phyloP scores from a whole-genome alignment of 2,888 invertebrate genomes.

The Tipula confusa region DNA sequence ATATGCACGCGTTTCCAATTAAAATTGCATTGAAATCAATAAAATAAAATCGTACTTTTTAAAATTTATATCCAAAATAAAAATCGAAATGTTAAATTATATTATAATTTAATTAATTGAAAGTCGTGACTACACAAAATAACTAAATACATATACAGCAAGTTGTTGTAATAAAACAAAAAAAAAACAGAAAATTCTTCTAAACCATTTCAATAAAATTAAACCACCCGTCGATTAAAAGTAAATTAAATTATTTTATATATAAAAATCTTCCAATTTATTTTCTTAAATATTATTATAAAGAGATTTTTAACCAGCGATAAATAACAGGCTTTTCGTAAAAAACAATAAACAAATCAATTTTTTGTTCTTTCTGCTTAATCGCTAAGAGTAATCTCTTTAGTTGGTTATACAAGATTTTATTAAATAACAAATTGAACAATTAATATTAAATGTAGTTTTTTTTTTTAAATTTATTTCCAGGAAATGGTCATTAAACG shows the following conservation, averaged over 20 bases:
- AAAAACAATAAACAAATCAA: neutral
- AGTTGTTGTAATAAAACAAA: neutral
- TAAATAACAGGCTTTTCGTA: neutral
- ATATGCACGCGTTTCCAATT: conserved; percentile 21
- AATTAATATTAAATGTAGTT: neutral
- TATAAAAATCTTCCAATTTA: neutral
- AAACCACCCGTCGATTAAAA: neutral
- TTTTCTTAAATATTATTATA: neutral
- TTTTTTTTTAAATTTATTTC: neutral
- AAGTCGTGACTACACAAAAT: neutral
- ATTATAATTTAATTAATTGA: conserved; percentile 25
- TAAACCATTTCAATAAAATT: neutral
- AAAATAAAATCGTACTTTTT: neutral
- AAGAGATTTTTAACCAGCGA: neutral
- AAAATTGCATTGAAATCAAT: conserved; percentile 1
- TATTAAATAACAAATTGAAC: neutral
- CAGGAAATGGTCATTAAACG: neutral
- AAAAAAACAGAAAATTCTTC: neutral
- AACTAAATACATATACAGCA: neutral
- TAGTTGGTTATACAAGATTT: neutral
- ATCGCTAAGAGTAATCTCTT: neutral
- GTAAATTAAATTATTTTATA: neutral
- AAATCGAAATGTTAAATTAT: neutral
- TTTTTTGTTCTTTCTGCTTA: neutral
- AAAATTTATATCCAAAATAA: neutral